Percentiles rank a stretch among this genome's conserved stretches.
Evolutionary conservation across 2,888 invertebrate genomes (phyloP).

Genomic region (Octonoba sinensis): DNA sequence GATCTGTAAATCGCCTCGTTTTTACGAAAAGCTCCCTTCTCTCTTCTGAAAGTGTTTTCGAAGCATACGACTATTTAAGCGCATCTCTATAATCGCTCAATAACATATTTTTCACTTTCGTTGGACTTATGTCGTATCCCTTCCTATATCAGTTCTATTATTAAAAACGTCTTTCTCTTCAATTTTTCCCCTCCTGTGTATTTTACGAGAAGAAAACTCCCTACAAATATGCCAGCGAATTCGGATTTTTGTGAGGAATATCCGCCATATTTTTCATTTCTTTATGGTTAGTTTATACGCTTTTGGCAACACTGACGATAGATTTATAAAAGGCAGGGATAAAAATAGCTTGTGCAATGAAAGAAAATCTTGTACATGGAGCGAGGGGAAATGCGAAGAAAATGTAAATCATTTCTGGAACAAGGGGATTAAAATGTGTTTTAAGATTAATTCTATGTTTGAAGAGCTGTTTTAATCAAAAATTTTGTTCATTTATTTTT

Average conservation of each 20-base stretch:
- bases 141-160: slow-evolving; percentile 5
- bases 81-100: slow-evolving; percentile 26
- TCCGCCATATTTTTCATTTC: slow-evolving; percentile 6
- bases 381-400: no score
- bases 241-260: slow-evolving; percentile 1
- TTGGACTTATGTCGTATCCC: not conserved
- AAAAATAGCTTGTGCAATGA: no score
- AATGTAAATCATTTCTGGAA: no score
- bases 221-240: slow-evolving; percentile 17
- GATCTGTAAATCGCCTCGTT: slow-evolving; percentile 35
- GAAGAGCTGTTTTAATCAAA: no score
- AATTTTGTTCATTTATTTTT: no score
- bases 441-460: no score
- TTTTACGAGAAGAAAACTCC: slow-evolving; percentile 1
- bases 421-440: no score
- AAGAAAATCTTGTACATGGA: no score
- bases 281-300: no score
- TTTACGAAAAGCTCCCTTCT: slow-evolving; percentile 17
- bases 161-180: slow-evolving; percentile 1
- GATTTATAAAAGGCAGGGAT: no score
- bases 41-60: slow-evolving; percentile 2
- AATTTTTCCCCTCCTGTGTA: not conserved
- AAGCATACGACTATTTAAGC: slow-evolving; percentile 16
- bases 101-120: slow-evolving; percentile 40
- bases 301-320: no score